Percentiles rank a stretch among this genome's conserved stretches.
phyloP scores from a whole-genome alignment of 2,113 vertebrate species.

The Pitta sordida region DNA sequence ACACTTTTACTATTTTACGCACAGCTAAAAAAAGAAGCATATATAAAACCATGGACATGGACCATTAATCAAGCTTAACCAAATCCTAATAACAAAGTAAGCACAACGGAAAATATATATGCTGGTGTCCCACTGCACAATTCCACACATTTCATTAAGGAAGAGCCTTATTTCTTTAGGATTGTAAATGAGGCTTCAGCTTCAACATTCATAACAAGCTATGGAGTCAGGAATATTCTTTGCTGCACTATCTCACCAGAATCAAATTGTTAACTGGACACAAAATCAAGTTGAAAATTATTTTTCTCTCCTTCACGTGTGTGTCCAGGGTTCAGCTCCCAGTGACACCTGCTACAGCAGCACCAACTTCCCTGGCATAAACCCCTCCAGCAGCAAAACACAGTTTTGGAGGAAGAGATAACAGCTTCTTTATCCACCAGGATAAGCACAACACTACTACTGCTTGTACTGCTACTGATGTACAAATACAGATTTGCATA shows the following conservation, averaged over 20 bases:
- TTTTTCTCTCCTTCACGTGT: not conserved
- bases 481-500: not conserved
- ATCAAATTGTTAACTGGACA: not conserved
- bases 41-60: not conserved
- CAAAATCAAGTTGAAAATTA: not conserved
- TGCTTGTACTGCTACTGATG: no score
- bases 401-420: not conserved
- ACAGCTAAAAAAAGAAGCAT: not conserved
- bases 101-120: not conserved
- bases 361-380: not conserved
- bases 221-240: not conserved
- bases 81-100: conserved; percentile 5
- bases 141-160: not conserved
- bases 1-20: not conserved
- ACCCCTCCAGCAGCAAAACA: not conserved
- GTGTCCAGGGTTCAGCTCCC: not conserved
- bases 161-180: not conserved
- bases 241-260: not conserved
- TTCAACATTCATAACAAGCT: not conserved
- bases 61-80: conserved; percentile 27
- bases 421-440: not conserved
- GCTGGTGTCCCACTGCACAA: not conserved
- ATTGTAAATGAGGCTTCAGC: not conserved
- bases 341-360: not conserved
- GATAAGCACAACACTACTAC: not conserved